Evolutionary conservation across 2,113 vertebrate species (phyloP).

Genomic region (Sorex araneus): DNA sequence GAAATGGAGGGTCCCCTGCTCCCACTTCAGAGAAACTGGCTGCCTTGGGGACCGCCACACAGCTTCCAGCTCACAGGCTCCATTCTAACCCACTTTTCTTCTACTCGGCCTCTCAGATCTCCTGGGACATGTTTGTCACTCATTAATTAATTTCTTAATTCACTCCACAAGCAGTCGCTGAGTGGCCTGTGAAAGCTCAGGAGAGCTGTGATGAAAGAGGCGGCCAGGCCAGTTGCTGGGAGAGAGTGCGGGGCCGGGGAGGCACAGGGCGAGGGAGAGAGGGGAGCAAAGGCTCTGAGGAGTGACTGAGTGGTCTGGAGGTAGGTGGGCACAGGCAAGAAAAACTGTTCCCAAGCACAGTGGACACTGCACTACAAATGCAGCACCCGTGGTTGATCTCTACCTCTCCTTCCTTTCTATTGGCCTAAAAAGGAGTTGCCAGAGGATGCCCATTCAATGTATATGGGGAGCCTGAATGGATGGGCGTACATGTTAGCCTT

Average conservation of each 20-base stretch:
- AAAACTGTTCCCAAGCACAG: background rate
- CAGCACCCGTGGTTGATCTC: background rate
- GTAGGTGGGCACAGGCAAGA: background rate
- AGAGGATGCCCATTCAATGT: background rate
- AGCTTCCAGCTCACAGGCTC: background rate
- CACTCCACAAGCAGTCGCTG: background rate
- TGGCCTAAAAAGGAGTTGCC: background rate
- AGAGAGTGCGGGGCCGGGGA: background rate
- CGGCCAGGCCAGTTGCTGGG: background rate
- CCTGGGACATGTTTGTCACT: background rate
- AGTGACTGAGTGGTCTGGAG: background rate
- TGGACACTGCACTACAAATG: background rate
- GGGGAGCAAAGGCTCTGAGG: background rate
- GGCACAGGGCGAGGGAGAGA: background rate
- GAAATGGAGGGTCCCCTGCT: background rate
- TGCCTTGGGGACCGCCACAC: background rate
- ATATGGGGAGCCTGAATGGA: background rate
- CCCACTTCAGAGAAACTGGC: background rate
- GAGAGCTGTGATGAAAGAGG: background rate
- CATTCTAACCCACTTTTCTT: background rate
- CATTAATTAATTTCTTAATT: constrained; percentile 36
- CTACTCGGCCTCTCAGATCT: background rate
- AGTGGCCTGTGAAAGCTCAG: background rate
- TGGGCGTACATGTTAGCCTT: background rate
- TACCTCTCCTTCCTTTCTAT: background rate